Base-by-base conservation (phyloP, 64 coral and sea anemone species). In the Stichodactyla helianthus region DNA sequence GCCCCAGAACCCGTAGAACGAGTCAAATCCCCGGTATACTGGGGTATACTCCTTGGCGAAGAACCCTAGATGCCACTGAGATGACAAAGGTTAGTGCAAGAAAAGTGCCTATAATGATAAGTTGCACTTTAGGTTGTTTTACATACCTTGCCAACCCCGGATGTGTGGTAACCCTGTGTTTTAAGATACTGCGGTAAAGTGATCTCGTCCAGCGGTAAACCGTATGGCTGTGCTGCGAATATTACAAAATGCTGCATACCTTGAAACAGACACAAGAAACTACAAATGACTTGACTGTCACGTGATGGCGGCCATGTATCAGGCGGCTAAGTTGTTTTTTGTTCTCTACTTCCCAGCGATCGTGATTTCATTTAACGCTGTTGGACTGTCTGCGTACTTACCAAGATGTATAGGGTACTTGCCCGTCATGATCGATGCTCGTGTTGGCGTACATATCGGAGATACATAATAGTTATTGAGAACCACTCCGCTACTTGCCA, bases 391-490 rank as follows among this genome's bases (percentile, higher is more conserved):
- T 71, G 20, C 31, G 68, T 54, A 14, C 87, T 86, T 88, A 98
- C 96, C 96, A 79, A 98, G 85, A n/a, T 94, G 90, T 22, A 94
- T 89, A 9, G 96, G 92, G 60, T 98, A 89, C 89, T 98, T 98
- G 6, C 96, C 96, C 17, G 96, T 98, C 89, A 98, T 90, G 10
- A 98, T 52, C 60, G 96, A 94, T 19, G 93, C 93, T 71, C 96
- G 86, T 23, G 96, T 98, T 35, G 96, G 96, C 35, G 96, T 98
- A 52, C 96, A 94, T 77, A 92, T 92, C 5, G 96, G 96, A 52
- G 96, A 98, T 25, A 98, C 96, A 50, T 98, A 98, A 79, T 98
- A 95, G 44, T 90, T 94, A 71, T 98, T 98, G 2, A 98, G 63
- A 56, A 98, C 95, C 52, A 98, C 96, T 54, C 96, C 96, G 51